These are phyloP conservation scores for Drosophila lowei DNA, from an alignment of 1,140 invertebrate genomes.

Conservation along the genomic window DNA sequence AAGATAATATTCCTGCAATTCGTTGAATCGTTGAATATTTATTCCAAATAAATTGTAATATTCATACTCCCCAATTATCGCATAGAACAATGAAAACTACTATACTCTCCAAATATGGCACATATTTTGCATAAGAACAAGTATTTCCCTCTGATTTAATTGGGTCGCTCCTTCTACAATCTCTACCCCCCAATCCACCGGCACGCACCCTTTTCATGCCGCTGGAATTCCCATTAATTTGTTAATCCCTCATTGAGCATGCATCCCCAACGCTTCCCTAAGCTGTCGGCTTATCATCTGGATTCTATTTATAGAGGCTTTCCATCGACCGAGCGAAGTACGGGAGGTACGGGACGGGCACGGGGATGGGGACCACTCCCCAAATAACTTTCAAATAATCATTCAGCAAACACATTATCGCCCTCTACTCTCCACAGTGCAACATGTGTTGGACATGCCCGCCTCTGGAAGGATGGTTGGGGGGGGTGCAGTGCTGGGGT, in stretches of 20 bases:
- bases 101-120: slow-evolving; percentile 1
- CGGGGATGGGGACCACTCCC: slow-evolving; percentile 16
- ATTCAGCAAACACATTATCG: slow-evolving; percentile 41
- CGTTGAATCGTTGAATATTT: too few species aligned
- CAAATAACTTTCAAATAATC: slow-evolving; percentile 43
- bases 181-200: too few species aligned
- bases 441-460: too few species aligned
- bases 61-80: slow-evolving; percentile 7
- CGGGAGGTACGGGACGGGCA: too few species aligned
- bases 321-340: neutral
- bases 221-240: slow-evolving; percentile 36
- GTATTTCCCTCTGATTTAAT: slow-evolving; percentile 28
- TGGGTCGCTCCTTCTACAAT: too few species aligned
- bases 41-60: too few species aligned
- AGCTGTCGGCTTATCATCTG: slow-evolving; percentile 31
- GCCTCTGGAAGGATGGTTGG: too few species aligned
- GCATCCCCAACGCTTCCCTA: slow-evolving; percentile 23
- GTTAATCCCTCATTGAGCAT: slow-evolving; percentile 46
- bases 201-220: slow-evolving; percentile 14
- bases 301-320: slow-evolving; percentile 31
- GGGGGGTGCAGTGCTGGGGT: neutral
- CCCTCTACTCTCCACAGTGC: too few species aligned
- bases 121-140: slow-evolving; percentile 28
- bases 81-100: slow-evolving; percentile 15
- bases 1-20: too few species aligned